Conservation (phyloP, 2,888 invertebrate species). For the Tethea ocularis region DNA sequence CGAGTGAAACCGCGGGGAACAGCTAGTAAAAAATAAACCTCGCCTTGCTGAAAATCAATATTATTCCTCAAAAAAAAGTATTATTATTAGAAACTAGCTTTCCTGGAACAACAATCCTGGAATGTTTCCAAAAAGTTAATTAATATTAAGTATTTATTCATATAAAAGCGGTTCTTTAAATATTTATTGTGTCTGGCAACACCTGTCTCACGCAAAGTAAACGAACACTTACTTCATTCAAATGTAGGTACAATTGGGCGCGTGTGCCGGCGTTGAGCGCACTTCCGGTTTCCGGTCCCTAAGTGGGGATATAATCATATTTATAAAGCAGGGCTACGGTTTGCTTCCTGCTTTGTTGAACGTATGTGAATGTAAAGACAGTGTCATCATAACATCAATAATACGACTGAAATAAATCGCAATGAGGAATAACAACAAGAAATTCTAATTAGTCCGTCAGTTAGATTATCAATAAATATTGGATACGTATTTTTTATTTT, state of each 20-base stretch:
- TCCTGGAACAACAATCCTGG: neutral
- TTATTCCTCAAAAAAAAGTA: neutral
- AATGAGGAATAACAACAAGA: no score
- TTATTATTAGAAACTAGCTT: neutral
- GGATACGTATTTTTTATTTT: no score
- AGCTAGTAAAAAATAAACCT: no score
- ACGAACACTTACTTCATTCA: neutral
- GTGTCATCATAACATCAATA: neutral
- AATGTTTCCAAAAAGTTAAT: neutral
- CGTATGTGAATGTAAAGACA: neutral
- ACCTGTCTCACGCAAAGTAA: neutral
- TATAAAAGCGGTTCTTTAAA: neutral
- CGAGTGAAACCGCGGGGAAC: no score
- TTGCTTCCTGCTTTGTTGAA: neutral
- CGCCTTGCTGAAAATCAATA: no score
- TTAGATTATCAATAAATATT: no score
- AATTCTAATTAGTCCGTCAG: no score
- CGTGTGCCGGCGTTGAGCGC: constrained; percentile 5
- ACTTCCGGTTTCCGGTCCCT: constrained; percentile 10
- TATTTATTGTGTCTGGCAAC: constrained; percentile 1
- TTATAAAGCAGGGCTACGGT: neutral
- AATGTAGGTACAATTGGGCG: constrained; percentile 7
- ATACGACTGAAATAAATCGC: no score
- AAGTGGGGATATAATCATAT: constrained; percentile 7
- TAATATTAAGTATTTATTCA: neutral